These are phyloP conservation scores for Eidolon dupreanum DNA, from an alignment of 2,797 vertebrate species.

Conservation along the genomic window DNA sequence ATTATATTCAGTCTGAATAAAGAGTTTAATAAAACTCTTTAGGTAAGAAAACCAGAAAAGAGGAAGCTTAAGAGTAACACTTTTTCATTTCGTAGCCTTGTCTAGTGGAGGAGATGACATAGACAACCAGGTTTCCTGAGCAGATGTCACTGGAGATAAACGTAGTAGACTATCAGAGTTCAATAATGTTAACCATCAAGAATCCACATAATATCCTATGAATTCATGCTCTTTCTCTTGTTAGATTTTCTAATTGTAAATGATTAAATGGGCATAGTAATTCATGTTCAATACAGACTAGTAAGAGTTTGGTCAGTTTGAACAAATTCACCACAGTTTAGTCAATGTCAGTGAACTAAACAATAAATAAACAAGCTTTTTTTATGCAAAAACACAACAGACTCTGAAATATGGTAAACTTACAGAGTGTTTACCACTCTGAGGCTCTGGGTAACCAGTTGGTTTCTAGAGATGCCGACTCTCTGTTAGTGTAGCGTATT, in stretches of 20 bases:
- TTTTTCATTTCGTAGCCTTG: not conserved
- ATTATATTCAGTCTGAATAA: not conserved
- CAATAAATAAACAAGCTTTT: not conserved
- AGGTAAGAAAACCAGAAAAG: not conserved
- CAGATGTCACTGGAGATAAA: not conserved
- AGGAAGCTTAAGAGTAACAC: not conserved
- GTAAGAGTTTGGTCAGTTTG: not conserved
- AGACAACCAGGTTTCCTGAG: not conserved
- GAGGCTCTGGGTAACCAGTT: not conserved
- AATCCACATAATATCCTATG: not conserved
- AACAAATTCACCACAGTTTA: not conserved
- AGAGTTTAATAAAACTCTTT: not conserved
- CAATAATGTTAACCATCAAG: not conserved
- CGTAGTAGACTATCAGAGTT: not conserved
- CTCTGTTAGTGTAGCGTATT: not conserved
- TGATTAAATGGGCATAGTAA: not conserved
- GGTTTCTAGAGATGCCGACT: not conserved
- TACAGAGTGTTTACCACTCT: not conserved
- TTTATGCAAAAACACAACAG: not conserved
- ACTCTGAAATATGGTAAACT: not conserved
- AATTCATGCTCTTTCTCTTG: not conserved
- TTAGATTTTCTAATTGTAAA: not conserved
- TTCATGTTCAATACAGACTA: not conserved
- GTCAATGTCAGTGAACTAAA: not conserved
- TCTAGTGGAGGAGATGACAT: not conserved